Percentiles rank a stretch among this genome's conserved stretches.
Conservation (phyloP, 2,797 vertebrate genomes). For the Megalops cyprinoides region DNA sequence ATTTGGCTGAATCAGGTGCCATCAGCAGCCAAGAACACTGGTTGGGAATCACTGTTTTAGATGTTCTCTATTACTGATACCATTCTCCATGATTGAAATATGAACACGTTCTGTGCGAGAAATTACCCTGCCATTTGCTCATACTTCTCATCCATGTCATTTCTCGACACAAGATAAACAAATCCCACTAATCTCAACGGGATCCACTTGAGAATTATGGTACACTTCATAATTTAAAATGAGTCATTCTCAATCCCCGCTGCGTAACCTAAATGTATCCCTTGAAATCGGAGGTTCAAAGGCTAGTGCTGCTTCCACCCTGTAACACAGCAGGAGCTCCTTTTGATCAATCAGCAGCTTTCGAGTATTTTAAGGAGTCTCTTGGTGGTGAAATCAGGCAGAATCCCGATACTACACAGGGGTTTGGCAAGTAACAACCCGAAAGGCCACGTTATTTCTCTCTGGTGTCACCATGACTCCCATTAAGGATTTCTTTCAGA, state of each 20-base stretch:
- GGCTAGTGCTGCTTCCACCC: conserved; percentile 7
- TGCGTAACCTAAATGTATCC: conserved; percentile 6
- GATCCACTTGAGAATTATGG: conserved; percentile 29
- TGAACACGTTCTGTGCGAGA: not conserved
- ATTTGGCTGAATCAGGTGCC: too few relatives aligned
- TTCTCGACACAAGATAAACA: conserved; percentile 9
- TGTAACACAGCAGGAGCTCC: not conserved
- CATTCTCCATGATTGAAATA: not conserved
- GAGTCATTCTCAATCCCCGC: conserved; percentile 19
- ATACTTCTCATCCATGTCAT: not conserved
- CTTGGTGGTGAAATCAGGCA: not conserved
- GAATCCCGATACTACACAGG: not conserved
- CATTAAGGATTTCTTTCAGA: conserved; percentile 20
- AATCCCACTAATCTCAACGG: conserved; percentile 13
- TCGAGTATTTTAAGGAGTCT: not conserved
- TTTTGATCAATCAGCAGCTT: conserved; percentile 15
- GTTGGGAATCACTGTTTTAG: not conserved
- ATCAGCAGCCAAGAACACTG: too few relatives aligned
- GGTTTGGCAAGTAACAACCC: conserved; percentile 6
- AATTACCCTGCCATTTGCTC: not conserved
- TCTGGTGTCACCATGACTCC: conserved; percentile 38
- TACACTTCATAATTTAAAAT: conserved; percentile 3
- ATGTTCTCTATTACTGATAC: not conserved
- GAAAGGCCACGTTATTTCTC: conserved; percentile 28
- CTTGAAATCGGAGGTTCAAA: conserved; percentile 21